Base-by-base conservation (phyloP, 2,888 invertebrate species). In the Hypomecis atomaria region DNA sequence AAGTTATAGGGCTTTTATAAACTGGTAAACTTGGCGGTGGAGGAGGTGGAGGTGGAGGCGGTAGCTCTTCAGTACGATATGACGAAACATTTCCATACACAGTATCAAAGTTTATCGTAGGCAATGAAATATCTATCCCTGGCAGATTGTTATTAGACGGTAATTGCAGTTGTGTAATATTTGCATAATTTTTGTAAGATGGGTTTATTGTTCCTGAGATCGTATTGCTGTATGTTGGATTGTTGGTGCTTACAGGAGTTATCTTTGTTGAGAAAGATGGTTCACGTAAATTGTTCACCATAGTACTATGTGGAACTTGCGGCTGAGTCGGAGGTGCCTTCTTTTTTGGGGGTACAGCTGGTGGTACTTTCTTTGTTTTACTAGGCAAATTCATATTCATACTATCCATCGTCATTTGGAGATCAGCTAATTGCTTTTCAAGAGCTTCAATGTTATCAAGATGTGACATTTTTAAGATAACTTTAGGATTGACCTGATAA, bases 331-430 rank as follows among this genome's bases (percentile, higher is more conserved):
- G 33, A 8, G 10, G 13, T 47, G 56, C 38, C 84, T 94, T 95
- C 71, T 96, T 96, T 84, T 97, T 97, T 8, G 97, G 97, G 50
- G 97, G 97, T 63, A 96, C 96, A 59, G 95, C 95, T 69, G 97
- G 97, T 70, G 96, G 96, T 68, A 96, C 91, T 88, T 96, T 97
- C 82, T 92, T 87, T 33, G 84, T 73, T 82, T 85, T 84, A 63
- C 77, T 80, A n/a, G 84, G 69, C 47, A 78, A 76, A 74, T 78
- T 84, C 53, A 77, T 67, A 66, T 89, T 70, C 66, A 71, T 63
- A 58, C 66, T 71, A 44, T 71, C 84, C 71, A 94, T 94, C 56
- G 93, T 89, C 82, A 96, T 88, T 81, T 95, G 95, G 76, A 96
- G 85, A 77, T 95, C 95, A 11, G 95, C 95, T 76, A 96, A 89